Conservation (phyloP, 2,113 vertebrate species). For the Pungitius pungitius region DNA sequence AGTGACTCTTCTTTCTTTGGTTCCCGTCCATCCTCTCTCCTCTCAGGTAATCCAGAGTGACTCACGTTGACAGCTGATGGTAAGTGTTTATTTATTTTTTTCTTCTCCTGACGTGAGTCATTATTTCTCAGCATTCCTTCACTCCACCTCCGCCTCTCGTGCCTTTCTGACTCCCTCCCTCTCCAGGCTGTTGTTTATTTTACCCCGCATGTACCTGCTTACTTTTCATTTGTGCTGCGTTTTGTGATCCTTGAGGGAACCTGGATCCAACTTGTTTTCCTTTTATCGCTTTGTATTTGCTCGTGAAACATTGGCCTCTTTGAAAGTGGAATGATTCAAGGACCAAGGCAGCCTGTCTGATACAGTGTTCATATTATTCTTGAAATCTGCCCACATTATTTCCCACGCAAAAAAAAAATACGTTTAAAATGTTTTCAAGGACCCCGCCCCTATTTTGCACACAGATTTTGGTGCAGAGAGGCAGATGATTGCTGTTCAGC, state of each 20-base stretch:
- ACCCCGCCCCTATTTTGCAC: neutral
- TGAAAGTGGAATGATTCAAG: constrained; percentile 14
- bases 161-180: neutral
- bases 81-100: constrained; percentile 65
- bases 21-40: constrained; percentile 7
- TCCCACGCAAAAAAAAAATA: neutral
- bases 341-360: neutral
- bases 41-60: constrained; percentile 65
- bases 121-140: constrained; percentile 10
- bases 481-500: neutral
- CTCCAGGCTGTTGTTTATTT: constrained; percentile 10
- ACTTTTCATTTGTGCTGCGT: neutral
- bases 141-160: neutral
- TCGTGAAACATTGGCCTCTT: constrained; percentile 4
- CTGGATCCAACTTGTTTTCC: constrained; percentile 15
- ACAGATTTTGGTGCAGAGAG: neutral
- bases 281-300: constrained; percentile 12
- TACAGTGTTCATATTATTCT: neutral
- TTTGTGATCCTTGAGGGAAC: constrained; percentile 5
- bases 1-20: constrained; percentile 16
- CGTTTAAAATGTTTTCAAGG: neutral
- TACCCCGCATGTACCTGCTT: neutral
- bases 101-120: constrained; percentile 16
- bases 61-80: constrained; percentile 69
- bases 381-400: neutral